A percentile compares a stretch with the other conserved stretches of the same genome.
phyloP scores from a whole-genome alignment of 2,113 vertebrate species.

The Circaetus gallicus region DNA sequence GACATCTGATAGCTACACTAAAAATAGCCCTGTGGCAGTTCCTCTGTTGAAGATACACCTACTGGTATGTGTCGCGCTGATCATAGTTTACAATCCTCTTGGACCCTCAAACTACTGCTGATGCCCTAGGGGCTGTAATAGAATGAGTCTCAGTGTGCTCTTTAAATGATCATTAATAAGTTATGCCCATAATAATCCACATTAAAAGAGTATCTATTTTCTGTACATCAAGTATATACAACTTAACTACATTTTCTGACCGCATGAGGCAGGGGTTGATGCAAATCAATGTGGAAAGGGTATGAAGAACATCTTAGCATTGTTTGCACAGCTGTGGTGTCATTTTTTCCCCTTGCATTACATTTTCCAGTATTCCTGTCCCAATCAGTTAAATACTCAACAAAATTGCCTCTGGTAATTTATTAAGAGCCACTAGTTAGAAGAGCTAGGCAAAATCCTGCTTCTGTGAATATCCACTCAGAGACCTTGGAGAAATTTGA shows the following conservation, averaged over 20 bases:
- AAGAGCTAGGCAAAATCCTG: not conserved
- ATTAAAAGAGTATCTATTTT: not conserved
- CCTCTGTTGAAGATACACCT: slow-evolving; percentile 51
- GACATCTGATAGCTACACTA: slow-evolving; percentile 41
- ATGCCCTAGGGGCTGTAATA: not conserved
- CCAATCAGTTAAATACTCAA: not conserved
- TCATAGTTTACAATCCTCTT: slow-evolving; percentile 22
- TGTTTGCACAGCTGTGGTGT: slow-evolving; percentile 20
- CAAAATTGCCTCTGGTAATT: not conserved
- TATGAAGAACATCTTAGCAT: not conserved
- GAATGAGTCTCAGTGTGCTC: not conserved
- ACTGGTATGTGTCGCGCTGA: not conserved
- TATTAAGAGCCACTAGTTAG: not conserved
- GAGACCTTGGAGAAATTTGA: not conserved
- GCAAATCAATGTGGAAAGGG: not conserved
- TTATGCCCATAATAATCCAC: not conserved
- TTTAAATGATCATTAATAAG: not conserved
- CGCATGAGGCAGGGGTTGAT: too few species aligned
- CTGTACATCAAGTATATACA: not conserved
- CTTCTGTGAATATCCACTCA: not conserved
- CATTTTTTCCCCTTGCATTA: not conserved
- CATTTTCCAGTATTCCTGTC: not conserved
- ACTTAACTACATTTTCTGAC: not conserved
- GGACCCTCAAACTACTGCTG: not conserved
- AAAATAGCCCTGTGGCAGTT: slow-evolving; percentile 25